Evolutionary conservation across 2,888 invertebrate species (phyloP).

Genomic region (Hemicrepidius hirtus): DNA sequence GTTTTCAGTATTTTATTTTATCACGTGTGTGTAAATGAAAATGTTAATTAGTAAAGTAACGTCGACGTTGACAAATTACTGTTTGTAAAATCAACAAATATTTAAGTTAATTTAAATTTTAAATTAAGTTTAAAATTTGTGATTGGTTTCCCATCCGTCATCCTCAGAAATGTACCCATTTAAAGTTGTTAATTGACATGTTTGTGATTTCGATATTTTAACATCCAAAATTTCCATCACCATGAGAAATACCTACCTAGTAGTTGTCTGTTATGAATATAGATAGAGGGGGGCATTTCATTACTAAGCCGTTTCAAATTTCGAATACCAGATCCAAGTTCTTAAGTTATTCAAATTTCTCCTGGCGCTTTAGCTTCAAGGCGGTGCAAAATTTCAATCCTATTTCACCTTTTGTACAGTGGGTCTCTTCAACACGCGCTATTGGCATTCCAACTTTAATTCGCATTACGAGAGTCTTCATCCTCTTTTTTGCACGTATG

Average conservation of each 20-base stretch:
- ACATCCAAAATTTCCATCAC: too few relatives aligned
- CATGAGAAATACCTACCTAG: too few relatives aligned
- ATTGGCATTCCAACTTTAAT: constrained; percentile 56
- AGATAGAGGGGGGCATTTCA: background rate
- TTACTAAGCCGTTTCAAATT: background rate
- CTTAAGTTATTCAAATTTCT: constrained; percentile 31
- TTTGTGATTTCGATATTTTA: too few relatives aligned
- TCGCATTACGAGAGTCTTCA: constrained; percentile 52
- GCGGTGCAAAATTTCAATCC: constrained; percentile 43
- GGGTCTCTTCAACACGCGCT: constrained; percentile 48
- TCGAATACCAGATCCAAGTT: background rate
- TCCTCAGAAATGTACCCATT: too few relatives aligned
- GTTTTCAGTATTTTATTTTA: too few relatives aligned
- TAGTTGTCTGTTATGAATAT: background rate
- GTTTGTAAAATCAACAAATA: constrained; percentile 4
- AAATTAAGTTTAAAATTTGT: constrained; percentile 7
- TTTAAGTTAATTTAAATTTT: constrained; percentile 10
- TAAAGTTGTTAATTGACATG: too few relatives aligned
- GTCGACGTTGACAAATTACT: constrained; percentile 9
- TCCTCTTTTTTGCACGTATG: constrained; percentile 50
- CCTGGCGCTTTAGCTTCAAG: constrained; percentile 33
- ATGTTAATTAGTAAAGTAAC: background rate
- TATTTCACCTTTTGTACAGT: constrained; percentile 38
- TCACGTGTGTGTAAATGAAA: too few relatives aligned
- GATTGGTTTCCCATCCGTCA: background rate